Conservation (phyloP, 2,113 vertebrate genomes). For the Coreoperca whiteheadi region DNA sequence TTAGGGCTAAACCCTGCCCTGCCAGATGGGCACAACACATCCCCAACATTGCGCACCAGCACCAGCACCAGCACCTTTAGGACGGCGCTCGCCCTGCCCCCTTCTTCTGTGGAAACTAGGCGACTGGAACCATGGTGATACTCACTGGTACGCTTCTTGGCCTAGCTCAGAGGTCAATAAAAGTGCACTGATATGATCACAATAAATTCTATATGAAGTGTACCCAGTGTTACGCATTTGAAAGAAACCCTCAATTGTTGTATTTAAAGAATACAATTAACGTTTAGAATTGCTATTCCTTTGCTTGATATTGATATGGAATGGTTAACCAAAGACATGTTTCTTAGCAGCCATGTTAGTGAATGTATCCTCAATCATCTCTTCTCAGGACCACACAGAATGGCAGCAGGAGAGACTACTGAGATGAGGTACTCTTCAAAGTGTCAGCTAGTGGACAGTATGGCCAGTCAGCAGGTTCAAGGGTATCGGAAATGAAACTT, state of each 20-base stretch:
- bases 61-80: slow-evolving; percentile 57
- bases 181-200: slow-evolving; percentile 20
- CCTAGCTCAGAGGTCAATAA: slow-evolving; percentile 12
- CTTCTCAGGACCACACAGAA: slow-evolving; percentile 46
- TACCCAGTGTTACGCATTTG: not conserved
- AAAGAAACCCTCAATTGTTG: not conserved
- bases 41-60: slow-evolving; percentile 76
- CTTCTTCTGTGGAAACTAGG: slow-evolving; percentile 33
- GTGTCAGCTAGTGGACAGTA: slow-evolving; percentile 65
- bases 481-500: slow-evolving; percentile 72
- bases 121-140: not conserved
- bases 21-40: slow-evolving; percentile 96
- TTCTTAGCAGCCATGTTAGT: not conserved
- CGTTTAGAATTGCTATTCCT: not conserved
- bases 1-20: slow-evolving; percentile 95
- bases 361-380: slow-evolving; percentile 12
- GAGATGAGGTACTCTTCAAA: slow-evolving; percentile 69
- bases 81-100: slow-evolving; percentile 35
- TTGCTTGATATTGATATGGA: not conserved
- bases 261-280: not conserved
- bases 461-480: slow-evolving; percentile 76
- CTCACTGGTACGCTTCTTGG: slow-evolving; percentile 10
- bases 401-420: slow-evolving; percentile 9
- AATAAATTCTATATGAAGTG: not conserved
- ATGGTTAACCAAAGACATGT: not conserved